Base-by-base conservation (phyloP, 1,140 invertebrate species). In the Aphelenchoides besseyi region DNA sequence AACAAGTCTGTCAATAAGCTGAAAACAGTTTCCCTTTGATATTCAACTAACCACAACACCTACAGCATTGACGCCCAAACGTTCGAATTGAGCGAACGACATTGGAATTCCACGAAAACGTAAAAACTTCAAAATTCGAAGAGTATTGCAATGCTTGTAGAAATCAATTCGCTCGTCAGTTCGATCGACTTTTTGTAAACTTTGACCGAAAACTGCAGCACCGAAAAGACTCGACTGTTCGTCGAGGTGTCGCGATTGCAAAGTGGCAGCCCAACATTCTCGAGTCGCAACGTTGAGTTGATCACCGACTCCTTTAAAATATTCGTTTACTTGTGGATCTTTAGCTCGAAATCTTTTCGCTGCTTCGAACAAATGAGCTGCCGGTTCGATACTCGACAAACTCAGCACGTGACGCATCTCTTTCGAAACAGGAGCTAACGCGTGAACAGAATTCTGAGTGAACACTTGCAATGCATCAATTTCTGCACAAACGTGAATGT, bases 281-380 rank as follows among this genome's bases (percentile, higher is more conserved):
- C 23, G n/a, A 16, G 30, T 37, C 16, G 63, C 63, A 23, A 33
- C 63, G 32, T 12, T 2, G 1, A 66, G n/a, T 1, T 26, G 9
- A 1, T 66, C 63, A n/a, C 63, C 63, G 23, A 66, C 30, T 28
- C 30, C 16, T 1, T 32, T 33, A 32, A 66, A 12, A 33, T 66
- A 66, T 0, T 66, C 63, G 63, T 66, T 66, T 26, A 35, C 63
- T 35, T 32, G 16, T 1, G 63, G 63, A 32, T 66, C 63, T 32
- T 16, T 36, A 0, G 32, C 32, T 18, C 32, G 16, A 33, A 32
- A 66, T 30, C 30, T 37, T 33, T 18, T 2, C 1, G 63, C n/a
- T 32, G 63, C 63, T 53, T 66, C 63, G 63, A 18, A 66, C 16
- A 66, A 32, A 32, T 36, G 30, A 33, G 63, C 63, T 16, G 16